Evolutionary conservation across 2,113 vertebrate species (phyloP), one percentile per base, ranked within the genome.

Genomic region (Eptesicus fuscus): DNA sequence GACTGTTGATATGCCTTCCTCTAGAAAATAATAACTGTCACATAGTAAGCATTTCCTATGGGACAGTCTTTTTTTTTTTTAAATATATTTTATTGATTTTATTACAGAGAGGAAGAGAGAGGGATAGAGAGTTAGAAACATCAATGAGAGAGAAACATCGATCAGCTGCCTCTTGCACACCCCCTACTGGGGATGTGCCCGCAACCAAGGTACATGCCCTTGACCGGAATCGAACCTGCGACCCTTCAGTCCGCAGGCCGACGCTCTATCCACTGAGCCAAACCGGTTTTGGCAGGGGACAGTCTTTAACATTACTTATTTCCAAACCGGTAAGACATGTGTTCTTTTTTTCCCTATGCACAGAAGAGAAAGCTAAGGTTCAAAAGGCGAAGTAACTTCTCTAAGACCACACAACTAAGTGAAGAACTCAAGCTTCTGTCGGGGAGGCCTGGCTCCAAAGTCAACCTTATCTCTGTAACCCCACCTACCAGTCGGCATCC

Each of bases 401-500:
- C 28, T 28, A 69, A 32, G 42, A 4, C 35, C 76, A 23, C 35
- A n/a, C 30, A 83, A 80, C 30, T 32, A 67, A 47, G n/a, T 11
- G 11, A 7, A 78, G 42, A 65, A 67, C 16, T 5, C 32, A n/a
- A 71, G 42, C 9, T 28, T 35, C 11, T 1, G 1, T 9, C 71
- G 69, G 16, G 14, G 73, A 78, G 30, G 1, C 10, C 63, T 80
- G 40, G 35, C 5, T 37, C 23, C 32, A 32, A 25, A 91, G 40
- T 32, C 20, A 23, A 16, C 7, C 40, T 76, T 61, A 53, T 30
- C 14, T n/a, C 25, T 7, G 0, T 0, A 32, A 28, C 32, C 9
- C 14, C 20, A 3, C 8, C 25, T 25, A 13, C 59, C 1, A 0
- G 18, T 32, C 18, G 4, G 11, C 0, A 0, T 16, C 49, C 73